These are phyloP conservation scores for Parauchenoglanis punctatus DNA, from an alignment of 2,797 vertebrate genomes.

Conservation along the genomic window DNA sequence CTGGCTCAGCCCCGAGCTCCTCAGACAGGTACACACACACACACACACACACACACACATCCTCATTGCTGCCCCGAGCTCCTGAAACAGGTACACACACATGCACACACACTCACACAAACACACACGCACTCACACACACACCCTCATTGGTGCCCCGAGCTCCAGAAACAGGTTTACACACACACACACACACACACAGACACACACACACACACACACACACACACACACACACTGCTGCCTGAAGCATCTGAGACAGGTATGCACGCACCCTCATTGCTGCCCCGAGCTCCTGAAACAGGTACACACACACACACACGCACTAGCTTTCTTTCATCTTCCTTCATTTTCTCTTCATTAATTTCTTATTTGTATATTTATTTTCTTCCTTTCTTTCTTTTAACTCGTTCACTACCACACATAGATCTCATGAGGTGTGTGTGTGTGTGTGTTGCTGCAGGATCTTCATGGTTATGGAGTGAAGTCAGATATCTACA, in stretches of 20 bases:
- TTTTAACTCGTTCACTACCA: neutral
- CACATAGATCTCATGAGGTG: neutral
- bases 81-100: constrained; percentile 84
- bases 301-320: constrained; percentile 76
- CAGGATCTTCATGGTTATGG: constrained; percentile 96
- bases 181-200: constrained; percentile 18
- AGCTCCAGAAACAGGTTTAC: constrained; percentile 90
- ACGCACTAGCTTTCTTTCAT: neutral
- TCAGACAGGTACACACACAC: constrained; percentile 84
- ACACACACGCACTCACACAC: neutral
- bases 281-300: constrained; percentile 88
- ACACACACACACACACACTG: constrained; percentile 80
- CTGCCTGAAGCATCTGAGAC: constrained; percentile 95
- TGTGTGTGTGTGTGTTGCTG: constrained; percentile 39
- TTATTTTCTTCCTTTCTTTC: neutral
- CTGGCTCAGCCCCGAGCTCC: constrained; percentile 96
- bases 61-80: constrained; percentile 80
- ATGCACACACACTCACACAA: too few relatives aligned
- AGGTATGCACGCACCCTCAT: constrained; percentile 72
- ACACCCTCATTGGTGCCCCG: constrained; percentile 84
- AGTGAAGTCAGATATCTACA: constrained; percentile 98
- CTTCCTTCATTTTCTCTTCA: neutral
- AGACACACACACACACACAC: constrained; percentile 1
- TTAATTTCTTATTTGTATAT: neutral
- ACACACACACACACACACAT: constrained; percentile 22